Conservation (phyloP, 2,113 vertebrate genomes). For the Proteles cristata region DNA sequence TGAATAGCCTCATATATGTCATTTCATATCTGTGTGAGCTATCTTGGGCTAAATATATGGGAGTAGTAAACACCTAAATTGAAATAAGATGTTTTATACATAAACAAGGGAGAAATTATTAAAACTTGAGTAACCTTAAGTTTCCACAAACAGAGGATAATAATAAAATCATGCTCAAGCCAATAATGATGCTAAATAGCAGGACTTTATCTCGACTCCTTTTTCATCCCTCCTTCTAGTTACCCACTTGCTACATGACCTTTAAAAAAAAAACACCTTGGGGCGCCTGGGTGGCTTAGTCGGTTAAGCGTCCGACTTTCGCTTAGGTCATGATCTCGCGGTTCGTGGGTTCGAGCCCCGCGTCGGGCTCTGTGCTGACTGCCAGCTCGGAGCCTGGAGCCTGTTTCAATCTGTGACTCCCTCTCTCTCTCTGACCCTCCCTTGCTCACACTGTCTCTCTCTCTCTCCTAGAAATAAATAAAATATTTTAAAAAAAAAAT, state of each 20-base stretch:
- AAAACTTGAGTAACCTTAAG: neutral
- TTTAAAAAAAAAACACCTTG: conserved; percentile 5
- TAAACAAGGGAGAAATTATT: conserved; percentile 21
- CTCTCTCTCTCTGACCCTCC: too few species aligned
- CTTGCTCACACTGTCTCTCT: too few species aligned
- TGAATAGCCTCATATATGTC: neutral
- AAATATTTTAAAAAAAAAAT: too few species aligned
- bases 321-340: too few species aligned
- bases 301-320: too few species aligned
- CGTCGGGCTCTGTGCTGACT: too few species aligned
- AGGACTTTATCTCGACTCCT: neutral
- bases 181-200: neutral
- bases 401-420: too few species aligned
- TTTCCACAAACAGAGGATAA: neutral
- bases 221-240: neutral
- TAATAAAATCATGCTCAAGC: neutral
- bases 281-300: too few species aligned
- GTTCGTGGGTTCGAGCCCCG: too few species aligned
- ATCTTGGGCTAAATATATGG: neutral
- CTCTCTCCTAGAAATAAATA: too few species aligned
- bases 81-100: conserved; percentile 15
- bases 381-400: too few species aligned
- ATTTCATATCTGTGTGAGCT: neutral
- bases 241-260: neutral
- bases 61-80: neutral